Evolutionary conservation across 2,888 invertebrate genomes (phyloP).

Genomic region (Elegia similella): DNA sequence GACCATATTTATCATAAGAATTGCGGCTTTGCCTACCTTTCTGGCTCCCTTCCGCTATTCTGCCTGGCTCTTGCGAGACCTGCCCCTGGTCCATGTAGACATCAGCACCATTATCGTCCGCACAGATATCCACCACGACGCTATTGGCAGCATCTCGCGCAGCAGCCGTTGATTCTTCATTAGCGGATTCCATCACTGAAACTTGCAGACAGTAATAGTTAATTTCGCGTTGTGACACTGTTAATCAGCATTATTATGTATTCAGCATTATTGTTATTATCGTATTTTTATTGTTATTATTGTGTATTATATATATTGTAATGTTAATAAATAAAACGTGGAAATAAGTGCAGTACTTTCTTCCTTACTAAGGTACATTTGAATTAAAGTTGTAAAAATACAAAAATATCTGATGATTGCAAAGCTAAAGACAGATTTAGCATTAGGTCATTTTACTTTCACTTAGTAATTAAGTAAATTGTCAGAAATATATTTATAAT

Average conservation of each 20-base stretch:
- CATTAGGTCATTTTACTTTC: background rate
- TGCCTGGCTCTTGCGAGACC: background rate
- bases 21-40: slow-evolving; percentile 13
- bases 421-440: background rate
- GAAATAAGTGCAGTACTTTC: background rate
- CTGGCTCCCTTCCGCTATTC: slow-evolving; percentile 12
- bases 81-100: background rate
- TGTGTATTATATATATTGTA: too few relatives aligned
- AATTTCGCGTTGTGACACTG: background rate
- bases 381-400: too few relatives aligned
- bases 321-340: background rate
- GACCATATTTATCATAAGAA: slow-evolving; percentile 1
- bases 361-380: background rate
- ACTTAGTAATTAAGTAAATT: background rate
- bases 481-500: too few relatives aligned
- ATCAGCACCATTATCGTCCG: background rate
- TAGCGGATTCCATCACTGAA: slow-evolving; percentile 14
- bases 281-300: background rate
- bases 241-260: background rate
- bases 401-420: background rate
- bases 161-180: background rate
- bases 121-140: background rate
- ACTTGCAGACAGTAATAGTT: slow-evolving; percentile 13
- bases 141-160: background rate
- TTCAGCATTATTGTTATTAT: background rate